Evolutionary conservation across 2,888 invertebrate genomes (phyloP), one percentile per base, ranked within the genome.

Genomic region (Polietes domitor): DNA sequence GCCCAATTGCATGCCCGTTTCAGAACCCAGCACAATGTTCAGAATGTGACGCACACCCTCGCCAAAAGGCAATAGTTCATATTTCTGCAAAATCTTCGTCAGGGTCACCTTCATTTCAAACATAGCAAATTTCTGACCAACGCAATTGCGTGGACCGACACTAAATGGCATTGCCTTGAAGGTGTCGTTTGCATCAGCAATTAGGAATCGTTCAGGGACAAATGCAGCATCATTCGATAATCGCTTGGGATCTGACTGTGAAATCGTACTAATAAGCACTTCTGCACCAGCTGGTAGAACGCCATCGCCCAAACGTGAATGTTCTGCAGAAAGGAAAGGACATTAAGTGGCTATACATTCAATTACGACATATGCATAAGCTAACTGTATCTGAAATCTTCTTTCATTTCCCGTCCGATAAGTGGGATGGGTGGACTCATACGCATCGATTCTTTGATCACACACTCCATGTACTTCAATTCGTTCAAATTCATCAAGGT

Each of bases 381-480:
- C 41, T 10, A 12, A 89, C 89, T 88, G 63, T 89, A 89, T 0
- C 61, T 6, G 24, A 89, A 89, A 17, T 89, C 86, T 28, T 81
- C 12, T 0, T 24, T 78, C 0, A 89, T 81, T 17, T 89, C 79
- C 0, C 89, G 83, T 0, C 71, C 87, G 7, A 89, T 82, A 26
- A 89, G 86, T 12, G 87, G 61, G 2, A 95, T 94, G 37, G 95
- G 94, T 0, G 96, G 95, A 86, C 93, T 94, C 9, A 95, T 88
- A 50, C 95, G 91, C 77, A 95, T 86, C 0, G 94, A 92, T 89
- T 95, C 95, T 87, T 95, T 95, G 15, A 95, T 94, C 71, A 90
- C 89, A 0, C 87, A 85, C 0, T 88, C 86, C 21, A 89, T 71
- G 47, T 82, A 89, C 55, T 82, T 70, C 28, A 85, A 37, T 50